phyloP scores from a whole-genome alignment of 2,797 vertebrate genomes.

The Acipenser oxyrinchus region DNA sequence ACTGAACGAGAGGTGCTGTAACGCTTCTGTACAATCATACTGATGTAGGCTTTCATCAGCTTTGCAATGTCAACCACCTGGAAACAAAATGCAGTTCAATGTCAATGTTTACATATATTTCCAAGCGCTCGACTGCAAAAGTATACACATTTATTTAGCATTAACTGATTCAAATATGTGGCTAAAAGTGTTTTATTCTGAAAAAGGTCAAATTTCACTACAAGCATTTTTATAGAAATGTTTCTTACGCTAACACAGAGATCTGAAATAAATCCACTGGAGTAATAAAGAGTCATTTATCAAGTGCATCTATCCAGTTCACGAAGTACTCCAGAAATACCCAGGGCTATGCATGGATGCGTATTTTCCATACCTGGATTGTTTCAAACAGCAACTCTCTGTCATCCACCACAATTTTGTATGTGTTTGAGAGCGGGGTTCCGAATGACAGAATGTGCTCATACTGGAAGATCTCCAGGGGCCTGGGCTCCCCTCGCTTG shows the following conservation, averaged over 20 bases:
- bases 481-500: conserved; percentile 83
- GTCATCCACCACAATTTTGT: conserved; percentile 89
- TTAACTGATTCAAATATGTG: not conserved
- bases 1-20: conserved; percentile 85
- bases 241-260: not conserved
- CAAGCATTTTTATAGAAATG: not conserved
- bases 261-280: too few relatives aligned
- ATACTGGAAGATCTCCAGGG: conserved; percentile 85
- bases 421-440: conserved; percentile 78
- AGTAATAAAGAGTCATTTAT: too few relatives aligned
- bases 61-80: conserved; percentile 96
- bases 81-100: conserved; percentile 7
- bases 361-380: conserved; percentile 64
- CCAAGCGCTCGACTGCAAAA: too few relatives aligned
- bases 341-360: not conserved
- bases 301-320: too few relatives aligned
- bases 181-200: not conserved
- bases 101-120: too few relatives aligned
- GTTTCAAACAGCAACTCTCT: conserved; percentile 89
- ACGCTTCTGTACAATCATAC: conserved; percentile 95
- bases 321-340: too few relatives aligned
- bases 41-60: conserved; percentile 98
- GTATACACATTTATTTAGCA: not conserved
- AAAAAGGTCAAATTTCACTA: not conserved
- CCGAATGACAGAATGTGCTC: conserved; percentile 92